phyloP scores from a whole-genome alignment of 64 coral and sea anemone species.

The Montipora efflorescens region DNA sequence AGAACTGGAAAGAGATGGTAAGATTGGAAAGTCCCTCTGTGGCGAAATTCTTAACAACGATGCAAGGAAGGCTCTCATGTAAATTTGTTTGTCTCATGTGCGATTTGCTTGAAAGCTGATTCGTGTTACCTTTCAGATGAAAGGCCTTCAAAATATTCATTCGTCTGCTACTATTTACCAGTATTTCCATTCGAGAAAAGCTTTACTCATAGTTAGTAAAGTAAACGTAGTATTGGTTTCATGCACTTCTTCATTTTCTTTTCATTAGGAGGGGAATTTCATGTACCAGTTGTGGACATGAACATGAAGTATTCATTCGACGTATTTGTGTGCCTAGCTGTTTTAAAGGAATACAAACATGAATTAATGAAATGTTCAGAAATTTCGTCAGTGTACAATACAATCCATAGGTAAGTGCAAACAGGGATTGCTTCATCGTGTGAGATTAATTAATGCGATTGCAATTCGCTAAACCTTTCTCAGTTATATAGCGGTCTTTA shows the following conservation, averaged over 20 bases:
- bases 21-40: background rate
- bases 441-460: too few relatives aligned
- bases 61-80: background rate
- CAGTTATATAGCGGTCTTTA: too few relatives aligned
- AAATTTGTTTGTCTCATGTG: too few relatives aligned
- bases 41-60: too few relatives aligned
- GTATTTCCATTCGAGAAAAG: too few relatives aligned
- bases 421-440: background rate
- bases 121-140: too few relatives aligned
- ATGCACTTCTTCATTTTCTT: background rate
- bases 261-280: constrained; percentile 81
- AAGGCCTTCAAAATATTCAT: too few relatives aligned
- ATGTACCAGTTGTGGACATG: constrained; percentile 72
- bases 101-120: too few relatives aligned
- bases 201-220: too few relatives aligned
- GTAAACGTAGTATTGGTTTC: too few relatives aligned
- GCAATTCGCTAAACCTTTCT: too few relatives aligned
- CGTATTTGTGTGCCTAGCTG: constrained; percentile 90
- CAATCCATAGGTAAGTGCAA: constrained; percentile 79
- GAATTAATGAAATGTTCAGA: constrained; percentile 83
- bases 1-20: constrained; percentile 86
- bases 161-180: too few relatives aligned
- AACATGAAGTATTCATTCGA: constrained; percentile 90
- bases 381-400: constrained; percentile 87
- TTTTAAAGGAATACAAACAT: constrained; percentile 79